Base-by-base conservation (phyloP, 2,113 vertebrate genomes). In the Cygnus buccinator region DNA sequence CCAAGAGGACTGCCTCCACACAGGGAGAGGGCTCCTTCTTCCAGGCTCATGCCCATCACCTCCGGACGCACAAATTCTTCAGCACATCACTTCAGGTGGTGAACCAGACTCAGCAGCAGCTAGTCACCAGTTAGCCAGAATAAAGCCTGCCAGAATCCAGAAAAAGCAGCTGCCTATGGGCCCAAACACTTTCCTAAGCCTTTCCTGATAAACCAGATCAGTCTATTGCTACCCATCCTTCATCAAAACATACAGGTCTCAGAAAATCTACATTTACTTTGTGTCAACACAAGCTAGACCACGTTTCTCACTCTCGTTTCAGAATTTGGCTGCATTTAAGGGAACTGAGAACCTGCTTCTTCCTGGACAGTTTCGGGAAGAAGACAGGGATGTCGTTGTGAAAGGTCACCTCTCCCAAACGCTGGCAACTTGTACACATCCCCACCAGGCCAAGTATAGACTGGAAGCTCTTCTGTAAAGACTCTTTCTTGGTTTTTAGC, bases 331-430 rank as follows among this genome's bases (percentile, higher is more conserved):
- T 8, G 46, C 26, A 46, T 48, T 29, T 63, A 84, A 50, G 22
- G 43, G 35, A 92, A 78, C 10, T 35, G 52, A 95, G 67, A 92
- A 73, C 5, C 10, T 79, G 31, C 6, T 71, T 46, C 65, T 85
- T 83, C 5, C 63, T 52, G 35, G 43, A 61, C 26, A 68, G 46
- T 37, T 52, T 48, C 0, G 0, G 17, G 65, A 92, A 90, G 43
- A 37, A 94, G 55, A 90, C 68, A 90, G 41, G n/a, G 43, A 61
- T 0, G 0, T 15, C 0, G 0, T 39, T 87, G 65, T 68, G 68
- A 90, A 82, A 41, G 39, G 54, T 87, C 77, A 72, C 73, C 52
- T 75, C 58, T 82, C 46, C 19, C 15, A 90, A 78, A 80, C 0
- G 0, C 79, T 84, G 79, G 70, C 76, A 93, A 80, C 28, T 44